Base-by-base conservation (phyloP, 1,140 invertebrate genomes). In the Hylaeus volcanicus region DNA sequence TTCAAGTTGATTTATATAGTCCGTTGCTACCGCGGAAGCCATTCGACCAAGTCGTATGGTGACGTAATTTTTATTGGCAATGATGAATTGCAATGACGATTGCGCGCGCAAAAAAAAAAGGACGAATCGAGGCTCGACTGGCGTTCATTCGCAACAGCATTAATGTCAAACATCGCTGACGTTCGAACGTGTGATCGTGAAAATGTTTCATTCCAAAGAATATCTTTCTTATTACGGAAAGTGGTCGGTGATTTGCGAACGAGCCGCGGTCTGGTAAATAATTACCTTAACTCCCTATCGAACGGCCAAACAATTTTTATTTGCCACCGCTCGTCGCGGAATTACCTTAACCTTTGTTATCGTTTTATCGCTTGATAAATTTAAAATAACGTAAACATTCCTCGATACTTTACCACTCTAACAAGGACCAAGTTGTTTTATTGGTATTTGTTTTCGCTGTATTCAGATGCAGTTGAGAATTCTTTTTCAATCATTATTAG, bases 201-300 rank as follows among this genome's bases (percentile, higher is more conserved):
- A 61, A 48, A 64, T 79, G 65, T n/a, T 37, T 26, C 6, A 1
- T 41, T 1, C 2, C 1, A 2, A 0, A n/a, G n/a, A 8, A 5
- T 45, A 11, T 58, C 58, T 66, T 3, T 11, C 43, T 8, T 26
- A 39, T 66, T 26, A 77, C 11, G 48, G 39, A 45, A 86, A 69
- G 11, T 80, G 73, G 72, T 26, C 74, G 55, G 39, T 63, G 5
- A 64, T 41, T 2, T 1, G 1, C 12, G 60, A 80, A 43, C 65
- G 41, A 58, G 43, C 72, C 9, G n/a, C 39, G 41, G 26, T 5
- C 26, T 80, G 63, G 85, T 86, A 74, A 87, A 53, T 65, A n/a
- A 39, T 79, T 74, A 74, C 39, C 14, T n/a, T 14, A 41, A 43
- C 39, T 41, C 15, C 12, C 0, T 37, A 37, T 2, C 11, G 3